A percentile compares a stretch with the other conserved stretches of the same genome.
phyloP scores from a whole-genome alignment of 2,888 invertebrate genomes.

The Calameuta idolon region DNA sequence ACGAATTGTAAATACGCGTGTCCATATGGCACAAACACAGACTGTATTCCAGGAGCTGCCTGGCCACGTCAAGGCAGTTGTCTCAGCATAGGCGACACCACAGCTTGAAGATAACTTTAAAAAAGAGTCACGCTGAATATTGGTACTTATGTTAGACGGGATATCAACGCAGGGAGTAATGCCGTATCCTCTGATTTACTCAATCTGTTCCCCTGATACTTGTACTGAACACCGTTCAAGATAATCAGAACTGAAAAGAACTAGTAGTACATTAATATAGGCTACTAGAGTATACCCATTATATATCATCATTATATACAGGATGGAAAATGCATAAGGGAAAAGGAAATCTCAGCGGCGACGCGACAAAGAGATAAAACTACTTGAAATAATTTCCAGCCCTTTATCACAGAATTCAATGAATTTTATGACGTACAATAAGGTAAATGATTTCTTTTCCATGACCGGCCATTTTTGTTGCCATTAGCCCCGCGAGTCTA shows the following conservation, averaged over 20 bases:
- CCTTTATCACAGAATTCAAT: background rate
- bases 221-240: background rate
- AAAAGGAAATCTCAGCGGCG: background rate
- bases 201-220: background rate
- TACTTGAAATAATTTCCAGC: background rate
- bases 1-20: conserved; percentile 70
- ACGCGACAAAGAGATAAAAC: background rate
- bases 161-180: background rate
- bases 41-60: conserved; percentile 65
- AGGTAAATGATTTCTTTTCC: background rate
- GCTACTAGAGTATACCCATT: background rate
- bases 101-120: conserved; percentile 24
- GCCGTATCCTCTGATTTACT: background rate
- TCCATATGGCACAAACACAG: conserved; percentile 57
- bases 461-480: background rate
- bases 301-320: background rate
- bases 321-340: background rate
- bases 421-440: background rate
- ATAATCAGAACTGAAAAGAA: background rate
- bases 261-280: background rate
- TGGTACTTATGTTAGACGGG: background rate
- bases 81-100: conserved; percentile 30
- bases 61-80: conserved; percentile 44
- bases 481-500: background rate
- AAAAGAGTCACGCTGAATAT: background rate